phyloP scores from a whole-genome alignment of 2,113 vertebrate genomes.

The Grammomys surdaster region DNA sequence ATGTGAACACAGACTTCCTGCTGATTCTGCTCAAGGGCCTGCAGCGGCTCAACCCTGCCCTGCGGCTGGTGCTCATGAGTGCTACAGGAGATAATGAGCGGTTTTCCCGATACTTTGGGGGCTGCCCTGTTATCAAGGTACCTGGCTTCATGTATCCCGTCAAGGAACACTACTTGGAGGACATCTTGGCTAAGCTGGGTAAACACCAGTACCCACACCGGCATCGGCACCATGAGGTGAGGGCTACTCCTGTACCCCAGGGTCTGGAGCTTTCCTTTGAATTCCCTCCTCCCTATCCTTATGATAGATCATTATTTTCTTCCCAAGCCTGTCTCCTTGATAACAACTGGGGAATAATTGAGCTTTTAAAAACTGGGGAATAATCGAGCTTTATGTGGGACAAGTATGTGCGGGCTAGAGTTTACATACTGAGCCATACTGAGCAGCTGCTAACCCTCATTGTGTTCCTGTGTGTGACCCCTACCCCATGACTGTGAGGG shows the following conservation, averaged over 20 bases:
- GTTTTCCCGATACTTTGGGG: constrained; percentile 93
- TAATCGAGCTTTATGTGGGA: neutral
- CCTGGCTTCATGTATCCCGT: constrained; percentile 98
- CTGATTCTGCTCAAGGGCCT: constrained; percentile 93
- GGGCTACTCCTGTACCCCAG: neutral
- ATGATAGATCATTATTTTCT: too few relatives aligned
- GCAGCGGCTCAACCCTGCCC: constrained; percentile 89
- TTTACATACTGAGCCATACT: neutral
- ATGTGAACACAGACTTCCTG: constrained; percentile 97
- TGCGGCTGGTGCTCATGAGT: constrained; percentile 96
- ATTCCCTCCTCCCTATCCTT: neutral
- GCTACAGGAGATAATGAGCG: constrained; percentile 95
- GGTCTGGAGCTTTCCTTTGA: neutral
- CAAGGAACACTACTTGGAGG: constrained; percentile 93
- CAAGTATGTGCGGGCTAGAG: neutral
- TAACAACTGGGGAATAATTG: neutral
- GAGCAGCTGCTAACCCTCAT: neutral
- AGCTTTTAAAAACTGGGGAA: neutral
- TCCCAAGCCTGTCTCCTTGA: neutral
- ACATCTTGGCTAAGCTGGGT: constrained; percentile 93
- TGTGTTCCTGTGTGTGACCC: neutral
- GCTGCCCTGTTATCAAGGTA: constrained; percentile 93
- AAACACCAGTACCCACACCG: constrained; percentile 85
- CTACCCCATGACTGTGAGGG: constrained; percentile 24
- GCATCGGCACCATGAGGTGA: constrained; percentile 87